phyloP scores from a whole-genome alignment of 2,797 vertebrate species.

The Acomys russatus region DNA sequence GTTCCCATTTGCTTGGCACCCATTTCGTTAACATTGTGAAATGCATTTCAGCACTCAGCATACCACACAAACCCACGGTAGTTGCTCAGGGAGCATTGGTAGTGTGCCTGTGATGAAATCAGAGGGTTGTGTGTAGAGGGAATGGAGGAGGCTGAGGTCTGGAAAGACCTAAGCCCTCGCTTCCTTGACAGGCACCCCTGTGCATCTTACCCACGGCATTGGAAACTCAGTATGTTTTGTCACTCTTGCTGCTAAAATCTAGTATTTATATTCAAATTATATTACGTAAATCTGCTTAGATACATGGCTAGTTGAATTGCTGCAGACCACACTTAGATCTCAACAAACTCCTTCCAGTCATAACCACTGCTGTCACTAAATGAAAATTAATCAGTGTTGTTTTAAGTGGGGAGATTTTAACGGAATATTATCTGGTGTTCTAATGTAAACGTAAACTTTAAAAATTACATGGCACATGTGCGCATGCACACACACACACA shows the following conservation, averaged over 20 bases:
- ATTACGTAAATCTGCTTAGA: constrained; percentile 39
- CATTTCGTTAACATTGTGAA: not conserved
- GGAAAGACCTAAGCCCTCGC: not conserved
- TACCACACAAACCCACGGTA: not conserved
- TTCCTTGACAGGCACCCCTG: not conserved
- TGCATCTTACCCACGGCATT: not conserved
- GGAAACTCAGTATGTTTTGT: not conserved
- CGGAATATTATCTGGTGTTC: not conserved
- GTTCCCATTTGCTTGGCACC: not conserved
- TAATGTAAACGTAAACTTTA: not conserved
- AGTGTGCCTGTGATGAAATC: not conserved
- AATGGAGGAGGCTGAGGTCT: not conserved
- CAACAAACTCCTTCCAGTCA: not conserved
- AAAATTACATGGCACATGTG: not conserved
- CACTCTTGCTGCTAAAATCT: constrained; percentile 7
- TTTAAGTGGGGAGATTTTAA: not conserved
- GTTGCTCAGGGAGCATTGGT: not conserved
- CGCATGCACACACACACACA: not conserved
- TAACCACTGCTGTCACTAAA: constrained; percentile 31
- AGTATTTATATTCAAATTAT: constrained; percentile 19
- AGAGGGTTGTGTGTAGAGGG: not conserved
- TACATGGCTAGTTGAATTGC: not conserved
- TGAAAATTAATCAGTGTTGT: not conserved
- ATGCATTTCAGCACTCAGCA: not conserved
- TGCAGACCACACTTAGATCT: not conserved